These are phyloP conservation scores for Monarcha castaneiventris DNA, from an alignment of 2,113 vertebrate species.

Conservation along the genomic window DNA sequence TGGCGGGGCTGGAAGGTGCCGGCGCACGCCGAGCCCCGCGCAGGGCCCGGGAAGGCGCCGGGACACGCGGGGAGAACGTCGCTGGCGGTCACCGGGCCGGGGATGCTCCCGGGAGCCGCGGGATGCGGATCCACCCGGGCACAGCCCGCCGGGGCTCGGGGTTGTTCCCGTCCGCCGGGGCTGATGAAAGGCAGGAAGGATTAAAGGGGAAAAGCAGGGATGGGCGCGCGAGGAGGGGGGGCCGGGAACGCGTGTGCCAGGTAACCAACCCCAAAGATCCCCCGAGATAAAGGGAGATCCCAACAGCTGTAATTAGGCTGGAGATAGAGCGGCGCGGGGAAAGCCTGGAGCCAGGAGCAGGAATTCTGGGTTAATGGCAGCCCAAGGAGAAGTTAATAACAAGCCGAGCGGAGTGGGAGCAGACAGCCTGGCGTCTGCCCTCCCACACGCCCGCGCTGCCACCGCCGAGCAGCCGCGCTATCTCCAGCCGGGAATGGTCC, in stretches of 20 bases:
- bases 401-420: conserved; percentile 57
- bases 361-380: conserved; percentile 62
- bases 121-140: not conserved
- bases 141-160: not conserved
- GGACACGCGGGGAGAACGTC: not conserved
- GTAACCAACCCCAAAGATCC: conserved; percentile 53
- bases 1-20: not conserved
- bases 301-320: conserved; percentile 66
- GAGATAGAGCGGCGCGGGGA: conserved; percentile 47
- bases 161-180: not conserved
- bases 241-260: conserved; percentile 19
- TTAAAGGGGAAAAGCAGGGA: not conserved
- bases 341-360: conserved; percentile 66
- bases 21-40: not conserved
- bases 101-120: not conserved
- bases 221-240: not conserved
- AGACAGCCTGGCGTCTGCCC: conserved; percentile 72
- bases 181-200: conserved; percentile 19
- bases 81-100: not conserved
- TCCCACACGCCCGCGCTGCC: conserved; percentile 63
- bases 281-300: conserved; percentile 63
- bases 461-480: not conserved
- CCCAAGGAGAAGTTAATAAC: conserved; percentile 73
- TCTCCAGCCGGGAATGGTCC: not conserved
- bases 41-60: not conserved